Evolutionary conservation across 2,888 invertebrate genomes (phyloP).

Genomic region (Drosophila prolongata): DNA sequence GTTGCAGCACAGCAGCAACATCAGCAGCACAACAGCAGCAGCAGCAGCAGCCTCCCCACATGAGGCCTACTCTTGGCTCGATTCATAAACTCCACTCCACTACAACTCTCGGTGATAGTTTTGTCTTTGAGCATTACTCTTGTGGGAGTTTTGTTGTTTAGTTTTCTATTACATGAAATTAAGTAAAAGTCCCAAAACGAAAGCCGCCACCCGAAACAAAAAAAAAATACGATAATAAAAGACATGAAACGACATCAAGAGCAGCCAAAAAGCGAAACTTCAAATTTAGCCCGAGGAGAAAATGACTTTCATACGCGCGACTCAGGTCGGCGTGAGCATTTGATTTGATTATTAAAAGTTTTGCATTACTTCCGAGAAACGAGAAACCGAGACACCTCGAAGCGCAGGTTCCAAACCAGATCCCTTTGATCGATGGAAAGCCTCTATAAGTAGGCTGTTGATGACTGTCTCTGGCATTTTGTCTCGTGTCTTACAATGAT

Average conservation of each 20-base stretch:
- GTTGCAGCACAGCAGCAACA: constrained; percentile 21
- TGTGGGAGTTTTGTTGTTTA: constrained; percentile 61
- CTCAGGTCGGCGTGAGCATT: constrained; percentile 57
- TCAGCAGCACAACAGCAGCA: constrained; percentile 13
- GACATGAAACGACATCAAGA: constrained; percentile 42
- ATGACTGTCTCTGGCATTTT: constrained; percentile 50
- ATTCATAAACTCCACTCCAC: constrained; percentile 30
- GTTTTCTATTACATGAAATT: constrained; percentile 67
- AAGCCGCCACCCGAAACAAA: constrained; percentile 56
- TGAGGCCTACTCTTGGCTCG: constrained; percentile 15
- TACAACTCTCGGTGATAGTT: constrained; percentile 63
- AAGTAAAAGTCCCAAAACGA: constrained; percentile 75
- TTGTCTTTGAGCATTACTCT: constrained; percentile 52
- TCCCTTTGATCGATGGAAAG: constrained; percentile 43
- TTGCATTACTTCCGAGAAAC: constrained; percentile 75
- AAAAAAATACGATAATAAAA: constrained; percentile 26
- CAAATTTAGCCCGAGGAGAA: constrained; percentile 51
- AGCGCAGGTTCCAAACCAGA: constrained; percentile 14
- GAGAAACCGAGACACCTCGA: constrained; percentile 41
- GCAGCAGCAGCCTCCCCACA: constrained; percentile 17
- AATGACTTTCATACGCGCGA: constrained; percentile 69
- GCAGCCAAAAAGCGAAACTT: constrained; percentile 47
- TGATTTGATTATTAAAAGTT: constrained; percentile 80
- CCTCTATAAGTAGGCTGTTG: constrained; percentile 39
- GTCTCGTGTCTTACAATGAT: constrained; percentile 60